Percentiles rank a stretch among this genome's conserved stretches.
Evolutionary conservation across 1,140 invertebrate genomes (phyloP).

Genomic region (Mya arenaria): DNA sequence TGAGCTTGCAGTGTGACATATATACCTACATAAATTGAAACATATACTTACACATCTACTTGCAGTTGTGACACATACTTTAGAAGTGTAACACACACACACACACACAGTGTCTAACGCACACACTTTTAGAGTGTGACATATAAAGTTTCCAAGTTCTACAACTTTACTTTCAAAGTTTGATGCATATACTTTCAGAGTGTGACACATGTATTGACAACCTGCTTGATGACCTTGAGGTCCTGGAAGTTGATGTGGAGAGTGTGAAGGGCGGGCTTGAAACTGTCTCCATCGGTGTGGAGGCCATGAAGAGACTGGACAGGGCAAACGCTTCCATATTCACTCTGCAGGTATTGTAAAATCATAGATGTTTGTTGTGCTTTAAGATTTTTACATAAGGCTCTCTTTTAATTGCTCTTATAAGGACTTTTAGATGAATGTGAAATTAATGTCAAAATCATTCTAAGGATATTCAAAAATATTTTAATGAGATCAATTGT

Average conservation of each 20-base stretch:
- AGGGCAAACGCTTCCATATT: constrained; percentile 88
- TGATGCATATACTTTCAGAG: constrained; percentile 80
- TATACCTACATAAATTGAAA: too few species aligned
- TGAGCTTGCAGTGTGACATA: too few species aligned
- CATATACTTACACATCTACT: too few species aligned
- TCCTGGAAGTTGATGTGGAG: constrained; percentile 84
- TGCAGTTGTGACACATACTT: too few species aligned
- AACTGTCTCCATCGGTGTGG: constrained; percentile 88
- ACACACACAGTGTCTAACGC: background rate
- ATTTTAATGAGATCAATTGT: too few species aligned
- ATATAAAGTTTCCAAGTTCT: background rate
- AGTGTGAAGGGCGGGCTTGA: constrained; percentile 87
- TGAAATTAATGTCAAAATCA: too few species aligned
- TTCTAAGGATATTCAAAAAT: too few species aligned
- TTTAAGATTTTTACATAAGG: too few species aligned
- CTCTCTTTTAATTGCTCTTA: too few species aligned
- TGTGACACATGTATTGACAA: constrained; percentile 95
- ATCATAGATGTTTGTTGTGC: too few species aligned
- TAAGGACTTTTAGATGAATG: too few species aligned
- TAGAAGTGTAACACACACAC: too few species aligned
- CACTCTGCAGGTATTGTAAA: constrained; percentile 83
- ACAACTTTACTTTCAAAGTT: background rate
- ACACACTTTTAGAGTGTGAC: background rate
- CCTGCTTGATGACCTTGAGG: constrained; percentile 92
- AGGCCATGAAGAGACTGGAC: constrained; percentile 88